Evolutionary conservation across 2,113 vertebrate species (phyloP).

Genomic region (Syngnathus typhle): DNA sequence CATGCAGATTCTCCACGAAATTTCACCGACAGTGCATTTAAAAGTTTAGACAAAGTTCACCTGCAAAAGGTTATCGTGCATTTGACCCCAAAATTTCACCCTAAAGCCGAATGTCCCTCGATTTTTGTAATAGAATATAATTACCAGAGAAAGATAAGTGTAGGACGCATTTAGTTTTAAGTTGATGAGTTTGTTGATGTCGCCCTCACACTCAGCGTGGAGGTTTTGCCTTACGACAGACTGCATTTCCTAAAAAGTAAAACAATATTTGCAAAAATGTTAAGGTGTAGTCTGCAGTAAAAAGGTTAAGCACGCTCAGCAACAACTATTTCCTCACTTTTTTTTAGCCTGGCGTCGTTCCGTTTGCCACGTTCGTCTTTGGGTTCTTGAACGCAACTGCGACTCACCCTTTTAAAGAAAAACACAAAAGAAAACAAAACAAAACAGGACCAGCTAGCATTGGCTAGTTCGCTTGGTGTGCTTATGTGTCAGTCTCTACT

Average conservation of each 20-base stretch:
- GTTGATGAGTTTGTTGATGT: constrained; percentile 69
- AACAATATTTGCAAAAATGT: neutral
- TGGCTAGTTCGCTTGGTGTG: neutral
- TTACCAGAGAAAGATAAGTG: constrained; percentile 64
- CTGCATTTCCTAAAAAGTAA: constrained; percentile 61
- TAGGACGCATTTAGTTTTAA: constrained; percentile 68
- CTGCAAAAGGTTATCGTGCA: neutral
- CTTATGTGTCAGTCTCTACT: neutral
- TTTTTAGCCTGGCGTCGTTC: neutral
- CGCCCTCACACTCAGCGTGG: constrained; percentile 61
- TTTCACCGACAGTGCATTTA: neutral
- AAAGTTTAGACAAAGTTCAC: neutral
- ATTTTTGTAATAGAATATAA: neutral
- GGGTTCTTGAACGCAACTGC: neutral
- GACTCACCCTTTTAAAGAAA: neutral
- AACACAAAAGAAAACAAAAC: too few relatives aligned
- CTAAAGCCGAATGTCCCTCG: neutral
- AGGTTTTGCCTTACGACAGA: constrained; percentile 66
- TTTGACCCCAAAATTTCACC: neutral
- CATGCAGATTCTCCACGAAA: neutral
- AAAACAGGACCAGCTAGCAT: neutral
- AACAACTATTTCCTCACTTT: neutral
- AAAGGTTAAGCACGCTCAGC: neutral
- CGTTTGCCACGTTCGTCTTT: neutral
- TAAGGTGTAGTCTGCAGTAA: neutral